Conservation (phyloP, 2,888 invertebrate species). For the Cerastoderma edule region DNA sequence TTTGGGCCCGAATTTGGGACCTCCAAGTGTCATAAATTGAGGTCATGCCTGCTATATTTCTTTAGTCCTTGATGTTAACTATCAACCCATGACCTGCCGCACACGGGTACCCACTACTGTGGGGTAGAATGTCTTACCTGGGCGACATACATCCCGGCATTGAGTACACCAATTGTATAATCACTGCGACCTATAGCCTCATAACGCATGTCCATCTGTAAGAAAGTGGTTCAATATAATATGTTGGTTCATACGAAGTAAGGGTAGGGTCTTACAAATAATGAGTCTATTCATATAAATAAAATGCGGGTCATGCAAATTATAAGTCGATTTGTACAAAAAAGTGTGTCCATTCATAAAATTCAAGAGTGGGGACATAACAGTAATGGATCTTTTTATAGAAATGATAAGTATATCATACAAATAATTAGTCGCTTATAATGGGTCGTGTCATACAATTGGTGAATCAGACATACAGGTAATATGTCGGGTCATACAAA, state of each 20-base stretch:
- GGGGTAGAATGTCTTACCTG: slow-evolving; percentile 40
- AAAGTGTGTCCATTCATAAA: too few species aligned
- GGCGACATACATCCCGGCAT: slow-evolving; percentile 46
- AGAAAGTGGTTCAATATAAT: not conserved
- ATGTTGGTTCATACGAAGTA: not conserved
- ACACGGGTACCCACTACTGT: not conserved
- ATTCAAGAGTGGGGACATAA: too few species aligned
- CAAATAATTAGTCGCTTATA: not conserved
- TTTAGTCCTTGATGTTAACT: not conserved
- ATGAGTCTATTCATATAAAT: not conserved
- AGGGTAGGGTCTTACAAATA: not conserved
- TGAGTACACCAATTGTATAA: slow-evolving; percentile 32
- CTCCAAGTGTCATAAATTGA: not conserved
- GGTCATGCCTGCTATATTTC: not conserved
- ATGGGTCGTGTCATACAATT: not conserved
- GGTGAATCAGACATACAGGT: not conserved
- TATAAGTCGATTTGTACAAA: too few species aligned
- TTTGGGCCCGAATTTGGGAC: too few species aligned
- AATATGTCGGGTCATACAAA: too few species aligned
- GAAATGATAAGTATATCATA: not conserved
- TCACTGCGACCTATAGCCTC: slow-evolving; percentile 31
- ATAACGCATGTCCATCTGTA: slow-evolving; percentile 55
- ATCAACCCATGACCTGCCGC: not conserved
- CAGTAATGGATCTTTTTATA: not conserved
- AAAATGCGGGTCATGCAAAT: not conserved